A percentile compares a stretch with the other conserved stretches of the same genome.
These are phyloP conservation scores for Sminthopsis crassicaudata DNA, from an alignment of 2,113 vertebrate genomes.

Conservation along the genomic window DNA sequence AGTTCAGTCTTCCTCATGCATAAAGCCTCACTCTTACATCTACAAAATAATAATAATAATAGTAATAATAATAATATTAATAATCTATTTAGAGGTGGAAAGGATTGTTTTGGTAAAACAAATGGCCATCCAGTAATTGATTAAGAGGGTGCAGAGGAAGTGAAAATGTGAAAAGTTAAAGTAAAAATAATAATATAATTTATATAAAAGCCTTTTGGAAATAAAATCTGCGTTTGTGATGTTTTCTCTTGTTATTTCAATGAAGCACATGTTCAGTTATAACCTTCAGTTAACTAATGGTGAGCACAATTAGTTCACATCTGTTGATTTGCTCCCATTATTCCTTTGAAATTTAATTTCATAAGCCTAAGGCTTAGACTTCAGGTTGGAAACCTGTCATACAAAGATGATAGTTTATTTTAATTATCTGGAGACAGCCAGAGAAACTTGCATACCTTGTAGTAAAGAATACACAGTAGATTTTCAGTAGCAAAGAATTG, in stretches of 20 bases:
- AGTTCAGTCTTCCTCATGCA: neutral
- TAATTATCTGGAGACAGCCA: rapidly evolving
- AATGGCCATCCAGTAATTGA: neutral
- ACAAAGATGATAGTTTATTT: neutral
- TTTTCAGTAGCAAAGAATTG: too few species aligned
- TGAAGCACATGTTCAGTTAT: neutral
- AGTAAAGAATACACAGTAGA: neutral
- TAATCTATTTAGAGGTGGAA: neutral
- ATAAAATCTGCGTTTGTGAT: neutral
- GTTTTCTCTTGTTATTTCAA: neutral
- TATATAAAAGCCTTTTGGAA: neutral
- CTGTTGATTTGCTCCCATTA: neutral
- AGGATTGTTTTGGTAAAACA: neutral
- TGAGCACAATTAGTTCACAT: neutral
- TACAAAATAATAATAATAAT: neutral
- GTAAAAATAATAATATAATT: neutral
- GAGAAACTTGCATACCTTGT: too few species aligned
- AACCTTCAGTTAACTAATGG: neutral
- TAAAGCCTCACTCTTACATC: neutral
- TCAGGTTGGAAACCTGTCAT: neutral
- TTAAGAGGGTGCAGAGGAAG: neutral
- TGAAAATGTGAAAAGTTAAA: too few species aligned
- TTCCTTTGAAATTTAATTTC: neutral
- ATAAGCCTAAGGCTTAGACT: neutral
- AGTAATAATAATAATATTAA: too few species aligned